Evolutionary conservation across 53 echinoderm and acorn worm species (phyloP), one percentile per base, ranked within the genome.

Genomic region (Stichopus horrens): DNA sequence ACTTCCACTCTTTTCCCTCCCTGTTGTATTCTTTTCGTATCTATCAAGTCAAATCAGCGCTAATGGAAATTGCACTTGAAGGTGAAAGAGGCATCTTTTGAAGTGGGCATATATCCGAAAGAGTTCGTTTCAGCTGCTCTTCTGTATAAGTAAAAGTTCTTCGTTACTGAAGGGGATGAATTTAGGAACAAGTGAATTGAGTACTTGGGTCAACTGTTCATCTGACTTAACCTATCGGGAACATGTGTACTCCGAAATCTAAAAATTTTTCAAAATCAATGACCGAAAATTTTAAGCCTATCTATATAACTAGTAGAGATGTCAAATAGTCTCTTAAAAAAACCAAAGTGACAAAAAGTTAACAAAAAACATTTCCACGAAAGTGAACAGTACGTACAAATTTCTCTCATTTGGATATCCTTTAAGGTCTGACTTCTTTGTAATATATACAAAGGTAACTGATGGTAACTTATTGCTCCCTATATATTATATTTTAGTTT

Each of bases 11-110:
- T 16, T 20, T 19, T 71, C 14, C 19, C 37, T 71, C 7, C 18
- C 71, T 71, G 71, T 7, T 71, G 19, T 71, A 71, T 71, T 71
- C 18, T 13, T 37, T 18, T 18, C 71, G 71, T 71, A 71, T 71
- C 71, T 71, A 71, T 71, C 71, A 18, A 71, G 71, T 71, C 8
- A 55, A 58, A 18, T 81, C 81, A 81, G 21, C 21, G 81, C 81
- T 81, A 81, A 81, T 81, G 81, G 81, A 58, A 57, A 57, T 57
- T 56, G 21, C 81, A 81, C 81, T 81, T 53, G 71, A 58, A 81
- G 81, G 56, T 81, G 58, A 21, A 81, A 81, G 56, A 58, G 81
- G 81, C 81, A 81, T 20, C 22, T 57, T 81, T 57, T 81, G 81
- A 81, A 81, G 81, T 81, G 58, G 21, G 8, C 81, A 57, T 81